Evolutionary conservation across 2,888 invertebrate genomes (phyloP), one percentile per base, ranked within the genome.

Genomic region (Pomacea canaliculata): DNA sequence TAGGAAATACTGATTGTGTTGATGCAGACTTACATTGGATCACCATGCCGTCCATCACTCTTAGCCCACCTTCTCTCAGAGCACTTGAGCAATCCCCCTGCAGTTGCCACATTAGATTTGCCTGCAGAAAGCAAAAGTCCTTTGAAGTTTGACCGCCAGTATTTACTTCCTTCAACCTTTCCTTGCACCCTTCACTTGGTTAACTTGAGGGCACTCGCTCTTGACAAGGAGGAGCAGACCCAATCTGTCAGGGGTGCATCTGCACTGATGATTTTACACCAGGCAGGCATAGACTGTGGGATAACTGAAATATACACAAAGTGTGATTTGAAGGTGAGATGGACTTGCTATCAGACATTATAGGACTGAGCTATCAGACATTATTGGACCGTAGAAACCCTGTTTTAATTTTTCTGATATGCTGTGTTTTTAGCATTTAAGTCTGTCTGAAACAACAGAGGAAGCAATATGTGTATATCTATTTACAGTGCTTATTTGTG

Each of bases 41-140:
- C 74, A 77, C 72, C 65, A 9, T 80, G 80, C 56, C 73, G 71
- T 19, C 82, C 81, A 19, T 82, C 83, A 16, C 23, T 74, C 19
- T 68, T 81, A 72, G 78, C 81, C 65, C 76, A 78, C 37, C 72
- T 81, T 59, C 37, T 81, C 51, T 80, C 81, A 1, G 67, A 79
- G 67, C 76, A 77, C 62, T 70, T 83, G 60, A 80, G 77, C 74
- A 76, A 81, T 62, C 83, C 82, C 16, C 73, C 79, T 13, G 74
- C 73, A 9, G 71, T 72, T 19, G 74, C 59, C 2, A 70, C 73
- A 23, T 70, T 70, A 19, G 27, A 72, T 37, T 62, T 71, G 63
- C 51, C 51, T 56, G 51, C 8, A 7, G 51, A 56, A 56, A 56
- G 16, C 51, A 56, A 56, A 56, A 8, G 16, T 13, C 51, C 16